Percentiles rank a stretch among this genome's conserved stretches.
Conservation (phyloP, 2,888 invertebrate genomes). For the Sylvicola cinctus region DNA sequence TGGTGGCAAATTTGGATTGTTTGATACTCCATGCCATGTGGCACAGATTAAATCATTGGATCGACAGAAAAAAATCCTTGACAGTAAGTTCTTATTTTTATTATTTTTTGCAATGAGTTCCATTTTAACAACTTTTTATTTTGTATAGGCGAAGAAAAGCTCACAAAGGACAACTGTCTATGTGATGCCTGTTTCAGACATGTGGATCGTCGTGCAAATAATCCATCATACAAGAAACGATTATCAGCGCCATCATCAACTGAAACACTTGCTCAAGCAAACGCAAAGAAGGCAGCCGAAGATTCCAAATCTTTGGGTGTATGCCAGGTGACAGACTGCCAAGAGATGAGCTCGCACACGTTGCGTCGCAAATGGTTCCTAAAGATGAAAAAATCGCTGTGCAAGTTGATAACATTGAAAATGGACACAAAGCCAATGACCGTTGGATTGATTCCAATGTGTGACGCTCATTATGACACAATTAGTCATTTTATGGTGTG, state of each 20-base stretch:
- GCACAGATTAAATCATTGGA: constrained; percentile 68
- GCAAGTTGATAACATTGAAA: constrained; percentile 37
- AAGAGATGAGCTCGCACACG: constrained; percentile 35
- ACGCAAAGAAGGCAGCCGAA: constrained; percentile 1
- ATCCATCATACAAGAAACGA: constrained; percentile 42
- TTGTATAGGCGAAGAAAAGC: constrained; percentile 47
- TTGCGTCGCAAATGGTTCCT: constrained; percentile 51
- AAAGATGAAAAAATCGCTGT: constrained; percentile 45
- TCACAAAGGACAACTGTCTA: constrained; percentile 64
- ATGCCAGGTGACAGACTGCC: constrained; percentile 46
- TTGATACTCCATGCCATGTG: constrained; percentile 73
- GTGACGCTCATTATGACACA: constrained; percentile 44
- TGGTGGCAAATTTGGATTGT: constrained; percentile 67
- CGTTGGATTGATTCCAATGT: constrained; percentile 35
- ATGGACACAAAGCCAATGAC: constrained; percentile 37
- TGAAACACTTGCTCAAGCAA: constrained; percentile 6
- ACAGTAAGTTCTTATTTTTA: constrained; percentile 27
- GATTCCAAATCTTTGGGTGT: constrained; percentile 10
- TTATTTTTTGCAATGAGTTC: background rate
- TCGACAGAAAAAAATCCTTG: constrained; percentile 59
- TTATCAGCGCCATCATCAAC: constrained; percentile 18
- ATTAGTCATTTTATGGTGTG: constrained; percentile 57
- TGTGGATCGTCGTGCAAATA: constrained; percentile 62
- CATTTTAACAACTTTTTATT: constrained; percentile 2
- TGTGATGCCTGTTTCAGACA: constrained; percentile 77